phyloP scores from a whole-genome alignment of 2,888 invertebrate genomes.

The Heliconius cydno region DNA sequence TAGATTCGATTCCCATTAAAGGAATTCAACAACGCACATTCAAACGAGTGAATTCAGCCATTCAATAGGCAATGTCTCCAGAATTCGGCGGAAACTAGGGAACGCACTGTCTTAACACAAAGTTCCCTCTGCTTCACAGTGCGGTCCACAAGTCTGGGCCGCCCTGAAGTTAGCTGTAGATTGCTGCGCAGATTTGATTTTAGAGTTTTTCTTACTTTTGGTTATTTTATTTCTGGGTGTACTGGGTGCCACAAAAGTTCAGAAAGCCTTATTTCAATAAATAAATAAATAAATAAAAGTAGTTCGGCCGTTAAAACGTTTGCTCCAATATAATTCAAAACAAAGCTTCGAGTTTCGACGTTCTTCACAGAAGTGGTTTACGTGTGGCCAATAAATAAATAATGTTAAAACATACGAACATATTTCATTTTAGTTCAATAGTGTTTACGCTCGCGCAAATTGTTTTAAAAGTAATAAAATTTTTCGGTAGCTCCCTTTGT shows the following conservation, averaged over 20 bases:
- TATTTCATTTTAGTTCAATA: slow-evolving; percentile 7
- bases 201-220: no score
- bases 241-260: no score
- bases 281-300: no score
- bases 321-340: not conserved
- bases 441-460: slow-evolving; percentile 4
- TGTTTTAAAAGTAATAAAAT: not conserved
- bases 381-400: not conserved
- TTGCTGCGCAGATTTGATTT: no score
- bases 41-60: not conserved
- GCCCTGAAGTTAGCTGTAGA: no score
- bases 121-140: not conserved
- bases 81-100: no score
- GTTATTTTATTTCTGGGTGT: no score
- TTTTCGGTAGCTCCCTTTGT: not conserved
- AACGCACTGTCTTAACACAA: not conserved
- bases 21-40: not conserved
- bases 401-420: not conserved
- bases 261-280: no score
- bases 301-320: not conserved
- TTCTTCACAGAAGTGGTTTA: slow-evolving; percentile 22
- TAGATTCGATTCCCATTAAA: not conserved
- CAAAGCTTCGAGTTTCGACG: not conserved
- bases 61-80: no score
- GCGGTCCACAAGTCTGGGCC: no score